Evolutionary conservation across 2,797 vertebrate species (phyloP).

Genomic region (Gobio occitaniae): DNA sequence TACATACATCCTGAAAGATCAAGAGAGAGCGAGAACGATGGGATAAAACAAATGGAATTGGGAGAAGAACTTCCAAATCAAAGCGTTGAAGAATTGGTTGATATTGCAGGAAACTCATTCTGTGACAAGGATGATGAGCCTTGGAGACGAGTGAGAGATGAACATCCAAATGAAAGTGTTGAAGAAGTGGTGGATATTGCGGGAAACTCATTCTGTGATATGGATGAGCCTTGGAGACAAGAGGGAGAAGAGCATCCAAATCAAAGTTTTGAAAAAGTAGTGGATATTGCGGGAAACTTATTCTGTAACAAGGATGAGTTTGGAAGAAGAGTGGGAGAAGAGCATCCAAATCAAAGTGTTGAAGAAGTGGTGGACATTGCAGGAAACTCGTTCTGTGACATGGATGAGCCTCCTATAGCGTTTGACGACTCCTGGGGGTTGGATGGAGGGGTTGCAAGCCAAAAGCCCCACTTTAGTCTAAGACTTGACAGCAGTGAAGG

Average conservation of each 20-base stretch:
- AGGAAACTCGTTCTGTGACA: constrained; percentile 61
- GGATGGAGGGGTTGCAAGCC: constrained; percentile 54
- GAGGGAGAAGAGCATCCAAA: not conserved
- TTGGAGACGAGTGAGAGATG: not conserved
- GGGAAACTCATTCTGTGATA: constrained; percentile 59
- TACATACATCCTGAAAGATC: not conserved
- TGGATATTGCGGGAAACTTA: not conserved
- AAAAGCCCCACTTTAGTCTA: constrained; percentile 70
- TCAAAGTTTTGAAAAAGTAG: not conserved
- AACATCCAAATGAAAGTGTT: not conserved
- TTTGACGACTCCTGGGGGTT: constrained; percentile 79
- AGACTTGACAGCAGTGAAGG: constrained; percentile 72
- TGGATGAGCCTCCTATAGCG: constrained; percentile 80
- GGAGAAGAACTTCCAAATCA: not conserved
- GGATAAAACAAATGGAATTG: not conserved
- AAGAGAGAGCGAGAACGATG: not conserved
- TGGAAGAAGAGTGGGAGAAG: not conserved
- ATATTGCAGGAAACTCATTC: constrained; percentile 52
- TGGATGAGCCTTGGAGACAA: constrained; percentile 66
- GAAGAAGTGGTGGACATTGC: not conserved
- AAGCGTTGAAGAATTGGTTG: not conserved
- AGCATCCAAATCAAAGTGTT: not conserved
- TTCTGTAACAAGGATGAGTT: constrained; percentile 77
- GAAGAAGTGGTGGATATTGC: not conserved
- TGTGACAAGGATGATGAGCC: constrained; percentile 73